These are phyloP conservation scores for Rhinella marina DNA, from an alignment of 2,797 vertebrate species.

Conservation along the genomic window DNA sequence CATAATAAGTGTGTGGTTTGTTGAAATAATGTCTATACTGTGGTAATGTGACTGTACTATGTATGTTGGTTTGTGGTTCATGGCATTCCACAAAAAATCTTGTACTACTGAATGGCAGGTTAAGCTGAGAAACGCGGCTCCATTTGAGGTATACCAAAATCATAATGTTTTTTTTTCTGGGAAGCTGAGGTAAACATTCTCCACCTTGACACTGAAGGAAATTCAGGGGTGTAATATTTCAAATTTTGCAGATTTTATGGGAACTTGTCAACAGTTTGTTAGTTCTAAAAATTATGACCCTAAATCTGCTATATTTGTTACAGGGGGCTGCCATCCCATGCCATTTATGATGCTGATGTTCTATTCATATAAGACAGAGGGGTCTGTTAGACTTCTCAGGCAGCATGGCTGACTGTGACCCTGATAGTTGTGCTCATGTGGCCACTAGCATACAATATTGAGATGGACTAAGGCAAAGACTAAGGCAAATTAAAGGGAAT, in stretches of 20 bases:
- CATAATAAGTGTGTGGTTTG: conserved; percentile 57
- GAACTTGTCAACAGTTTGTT: background rate
- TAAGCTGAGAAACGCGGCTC: conserved; percentile 20
- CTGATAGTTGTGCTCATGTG: too few species aligned
- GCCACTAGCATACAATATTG: too few species aligned
- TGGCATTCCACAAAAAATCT: conserved; percentile 46
- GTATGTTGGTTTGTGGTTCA: conserved; percentile 55
- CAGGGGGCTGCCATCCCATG: background rate
- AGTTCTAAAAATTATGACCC: background rate
- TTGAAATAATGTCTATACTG: conserved; percentile 57
- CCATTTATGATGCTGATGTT: background rate
- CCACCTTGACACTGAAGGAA: conserved; percentile 26
- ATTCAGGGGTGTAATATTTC: conserved; percentile 2
- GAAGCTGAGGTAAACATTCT: conserved; percentile 40
- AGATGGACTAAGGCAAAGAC: too few species aligned
- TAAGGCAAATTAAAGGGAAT: too few species aligned
- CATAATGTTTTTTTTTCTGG: conserved; percentile 37
- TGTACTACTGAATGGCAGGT: conserved; percentile 36
- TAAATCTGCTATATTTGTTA: background rate
- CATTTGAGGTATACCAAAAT: conserved; percentile 44
- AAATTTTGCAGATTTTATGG: conserved; percentile 6
- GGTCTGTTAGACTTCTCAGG: too few species aligned
- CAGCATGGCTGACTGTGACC: too few species aligned
- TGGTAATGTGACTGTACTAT: conserved; percentile 44
- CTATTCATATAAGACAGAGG: background rate